Conservation (phyloP, 2,888 invertebrate genomes). For the Athrips mouffetella region DNA sequence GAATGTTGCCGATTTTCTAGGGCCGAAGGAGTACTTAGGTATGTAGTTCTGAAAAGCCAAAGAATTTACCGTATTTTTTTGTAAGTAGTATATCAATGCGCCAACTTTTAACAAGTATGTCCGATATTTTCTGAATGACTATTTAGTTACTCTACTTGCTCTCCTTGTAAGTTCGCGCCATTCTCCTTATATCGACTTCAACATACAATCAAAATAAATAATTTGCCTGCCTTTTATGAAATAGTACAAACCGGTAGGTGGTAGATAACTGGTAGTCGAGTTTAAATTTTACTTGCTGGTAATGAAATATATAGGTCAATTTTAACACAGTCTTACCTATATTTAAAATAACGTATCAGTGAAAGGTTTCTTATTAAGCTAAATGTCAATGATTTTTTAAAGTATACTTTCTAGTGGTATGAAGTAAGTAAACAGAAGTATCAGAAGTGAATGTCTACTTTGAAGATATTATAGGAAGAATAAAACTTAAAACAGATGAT, state of each 20-base stretch:
- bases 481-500: not conserved
- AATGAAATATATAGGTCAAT: slow-evolving; percentile 4
- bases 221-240: not conserved
- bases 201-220: not conserved
- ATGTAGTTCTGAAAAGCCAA: too few relatives aligned
- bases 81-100: too few relatives aligned
- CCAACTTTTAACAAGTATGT: not conserved
- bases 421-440: too few relatives aligned
- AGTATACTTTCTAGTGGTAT: too few relatives aligned
- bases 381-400: too few relatives aligned
- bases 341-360: too few relatives aligned
- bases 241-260: not conserved
- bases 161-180: not conserved
- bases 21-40: too few relatives aligned
- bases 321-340: too few relatives aligned
- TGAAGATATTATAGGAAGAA: too few relatives aligned
- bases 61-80: too few relatives aligned
- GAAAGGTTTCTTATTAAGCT: not conserved
- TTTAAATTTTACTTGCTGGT: not conserved
- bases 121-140: slow-evolving; percentile 1
- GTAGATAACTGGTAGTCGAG: not conserved
- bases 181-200: not conserved
- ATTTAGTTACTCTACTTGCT: not conserved
- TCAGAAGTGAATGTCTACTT: too few relatives aligned
- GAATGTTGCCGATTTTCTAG: too few relatives aligned